Base-by-base conservation (phyloP, 2,888 invertebrate species). In the Hipparchia semele region DNA sequence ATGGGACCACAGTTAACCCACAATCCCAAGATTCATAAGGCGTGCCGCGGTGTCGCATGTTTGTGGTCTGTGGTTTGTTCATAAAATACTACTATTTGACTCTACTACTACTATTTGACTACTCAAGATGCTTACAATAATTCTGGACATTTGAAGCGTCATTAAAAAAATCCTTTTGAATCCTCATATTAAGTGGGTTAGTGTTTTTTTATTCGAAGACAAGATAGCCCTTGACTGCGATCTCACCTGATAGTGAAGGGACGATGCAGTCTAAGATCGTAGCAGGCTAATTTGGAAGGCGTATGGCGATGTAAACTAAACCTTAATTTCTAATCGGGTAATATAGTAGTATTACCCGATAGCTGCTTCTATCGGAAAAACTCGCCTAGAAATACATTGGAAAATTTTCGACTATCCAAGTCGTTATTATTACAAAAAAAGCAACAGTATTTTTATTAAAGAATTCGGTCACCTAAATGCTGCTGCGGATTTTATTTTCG, bases 381-480 rank as follows among this genome's bases (percentile, higher is more conserved):
- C 23, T 39, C 39, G 5, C 39, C 5, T 5, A 39, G 39, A 49
- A 49, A 49, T 46, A 7, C 8, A 8, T 56, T 6, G 56, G 6
- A 56, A 56, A 13, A 56, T 56, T 13, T 6, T 39, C 39, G 39
- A 39, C 39, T 39, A 39, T 39, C 39, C 39, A 39, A 39, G n/a
- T n/a, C 56, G 56, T n/a, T 2, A 7, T 56, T 2, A n/a, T 7
- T 56, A n/a, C 13, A 13, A 56, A 23, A 13, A 13, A 7, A 56
- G 49, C 49, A 12, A 8, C 9, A 54, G 12, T 54, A 12, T 4
- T 54, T 10, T 54, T 4, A 2, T 54, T 2, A 10, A 33, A 60
- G 39, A 39, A 39, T 10, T 60, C 39, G 59, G 59, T 60, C 59
- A 60, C 59, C 59, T 39, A 60, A 39, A 60, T 60, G 5, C 39